Evolutionary conservation across 2,888 invertebrate species (phyloP), one percentile per base, ranked within the genome.

Genomic region (Blera fallax): DNA sequence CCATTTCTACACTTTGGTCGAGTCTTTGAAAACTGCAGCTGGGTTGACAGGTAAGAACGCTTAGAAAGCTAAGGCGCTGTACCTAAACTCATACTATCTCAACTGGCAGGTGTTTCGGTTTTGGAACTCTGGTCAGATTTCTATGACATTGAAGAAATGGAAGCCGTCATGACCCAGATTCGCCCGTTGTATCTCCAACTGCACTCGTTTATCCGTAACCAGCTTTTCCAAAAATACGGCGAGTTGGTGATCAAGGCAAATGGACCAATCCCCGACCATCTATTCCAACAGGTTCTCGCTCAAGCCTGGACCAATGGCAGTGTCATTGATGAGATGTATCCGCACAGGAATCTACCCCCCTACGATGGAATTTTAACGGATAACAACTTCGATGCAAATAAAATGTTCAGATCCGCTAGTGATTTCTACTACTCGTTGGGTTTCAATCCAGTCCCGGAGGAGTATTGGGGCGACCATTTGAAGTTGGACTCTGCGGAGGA

Each of bases 211-310:
- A 95, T 97, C 0, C 93, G 97, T 84, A 93, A 94, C 77, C 94
- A 95, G 78, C 92, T 97, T 24, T 92, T 94, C 29, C 93, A 95
- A 88, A 94, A 94, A 88, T 97, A 97, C 89, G 96, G 96, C 1
- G 94, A 94, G 7, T 92, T 94, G 18, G 91, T 95, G 0, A 94
- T 95, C 0, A 93, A 94, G 0, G 93, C 94, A 48, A 94, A 92
- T 80, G 96, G 96, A 56, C 95, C 96, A 0, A 96, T 96, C 72
- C 96, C 96, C 0, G 96, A 95, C 16, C 96, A 96, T 93, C 92
- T 96, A 10, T 92, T 96, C 87, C 96, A 96, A 74, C 91, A 91
- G 85, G 91, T 91, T 0, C 67, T 91, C 0, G 89, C 90, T 27
- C 91, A 91, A 83, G 90, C 90, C 10, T 91, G 91, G 91, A 89